Evolutionary conservation across 2,797 vertebrate species (phyloP).

Genomic region (Xenops minutus): DNA sequence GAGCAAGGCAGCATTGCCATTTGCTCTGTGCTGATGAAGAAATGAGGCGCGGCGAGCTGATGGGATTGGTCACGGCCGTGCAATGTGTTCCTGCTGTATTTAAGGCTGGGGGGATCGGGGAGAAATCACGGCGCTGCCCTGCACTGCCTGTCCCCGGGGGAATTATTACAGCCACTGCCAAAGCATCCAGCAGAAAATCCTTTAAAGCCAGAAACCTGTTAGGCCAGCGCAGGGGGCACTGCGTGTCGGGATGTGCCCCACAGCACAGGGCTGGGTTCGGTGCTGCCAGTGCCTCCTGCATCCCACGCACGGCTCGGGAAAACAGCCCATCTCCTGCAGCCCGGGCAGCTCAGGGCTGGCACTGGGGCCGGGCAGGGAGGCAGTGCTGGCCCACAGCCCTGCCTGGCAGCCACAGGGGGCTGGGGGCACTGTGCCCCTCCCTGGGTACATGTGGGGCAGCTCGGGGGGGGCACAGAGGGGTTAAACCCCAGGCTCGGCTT

Average conservation of each 20-base stretch:
- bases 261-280: not conserved
- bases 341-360: not conserved
- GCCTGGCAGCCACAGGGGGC: not conserved
- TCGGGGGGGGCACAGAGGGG: no score
- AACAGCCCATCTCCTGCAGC: not conserved
- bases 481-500: not conserved
- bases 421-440: not conserved
- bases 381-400: not conserved
- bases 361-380: rapidly evolving
- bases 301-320: not conserved
- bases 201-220: slow-evolving; percentile 18
- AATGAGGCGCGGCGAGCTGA: not conserved
- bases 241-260: not conserved
- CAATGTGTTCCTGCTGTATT: not conserved
- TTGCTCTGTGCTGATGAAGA: not conserved
- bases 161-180: not conserved
- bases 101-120: not conserved
- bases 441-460: rapidly evolving
- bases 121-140: not conserved
- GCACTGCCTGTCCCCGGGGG: rapidly evolving
- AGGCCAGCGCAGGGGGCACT: not conserved
- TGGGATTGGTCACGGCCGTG: not conserved
- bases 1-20: not conserved
- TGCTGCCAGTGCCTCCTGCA: not conserved
- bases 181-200: not conserved